phyloP scores from a whole-genome alignment of 1,140 invertebrate genomes.

The Andricus grossulariae region DNA sequence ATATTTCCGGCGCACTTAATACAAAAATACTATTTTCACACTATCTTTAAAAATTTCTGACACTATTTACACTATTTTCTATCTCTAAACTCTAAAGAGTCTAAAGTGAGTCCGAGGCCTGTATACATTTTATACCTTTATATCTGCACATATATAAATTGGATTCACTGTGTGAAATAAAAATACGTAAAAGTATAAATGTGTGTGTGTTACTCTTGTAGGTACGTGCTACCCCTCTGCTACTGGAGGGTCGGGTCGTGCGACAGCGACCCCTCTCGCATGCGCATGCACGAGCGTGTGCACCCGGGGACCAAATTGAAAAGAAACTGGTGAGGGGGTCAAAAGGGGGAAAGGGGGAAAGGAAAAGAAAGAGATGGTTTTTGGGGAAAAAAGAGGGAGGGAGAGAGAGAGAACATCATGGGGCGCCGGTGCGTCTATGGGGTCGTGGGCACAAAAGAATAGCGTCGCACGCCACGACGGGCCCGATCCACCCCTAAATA shows the following conservation, averaged over 20 bases:
- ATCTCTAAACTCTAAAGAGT: too few species aligned
- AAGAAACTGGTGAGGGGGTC: conserved; percentile 7
- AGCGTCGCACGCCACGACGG: conserved; percentile 27
- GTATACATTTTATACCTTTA: too few species aligned
- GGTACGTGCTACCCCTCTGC: neutral
- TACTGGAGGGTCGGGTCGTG: conserved; percentile 20
- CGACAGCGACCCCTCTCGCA: conserved; percentile 33
- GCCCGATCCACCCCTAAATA: conserved; percentile 29
- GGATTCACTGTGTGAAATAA: neutral
- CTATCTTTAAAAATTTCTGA: too few species aligned
- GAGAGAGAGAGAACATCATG: neutral
- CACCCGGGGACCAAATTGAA: conserved; percentile 30
- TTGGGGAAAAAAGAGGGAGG: neutral
- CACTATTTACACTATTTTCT: too few species aligned
- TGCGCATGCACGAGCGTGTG: conserved; percentile 49
- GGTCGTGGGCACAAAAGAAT: conserved; percentile 25
- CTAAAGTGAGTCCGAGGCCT: too few species aligned
- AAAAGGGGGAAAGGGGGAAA: neutral
- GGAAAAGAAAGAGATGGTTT: conserved; percentile 2
- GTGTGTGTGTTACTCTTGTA: neutral
- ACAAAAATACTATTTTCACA: too few species aligned
- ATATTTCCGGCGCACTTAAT: too few species aligned
- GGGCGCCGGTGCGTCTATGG: conserved; percentile 28
- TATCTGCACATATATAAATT: neutral
- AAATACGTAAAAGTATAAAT: neutral